Conservation (phyloP, 2,113 vertebrate genomes). For the Antennarius striatus region DNA sequence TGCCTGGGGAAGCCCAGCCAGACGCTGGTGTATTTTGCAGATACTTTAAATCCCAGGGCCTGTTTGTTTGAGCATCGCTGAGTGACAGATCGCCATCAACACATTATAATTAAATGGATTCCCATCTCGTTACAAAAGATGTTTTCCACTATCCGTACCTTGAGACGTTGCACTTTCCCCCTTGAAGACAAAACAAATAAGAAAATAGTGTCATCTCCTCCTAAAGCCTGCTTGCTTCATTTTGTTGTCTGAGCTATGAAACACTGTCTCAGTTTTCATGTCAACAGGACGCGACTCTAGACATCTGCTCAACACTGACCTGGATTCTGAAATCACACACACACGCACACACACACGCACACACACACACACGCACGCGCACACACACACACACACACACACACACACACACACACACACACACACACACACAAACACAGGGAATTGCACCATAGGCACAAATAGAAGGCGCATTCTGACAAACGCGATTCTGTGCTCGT, state of each 20-base stretch:
- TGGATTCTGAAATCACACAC: slow-evolving; percentile 49
- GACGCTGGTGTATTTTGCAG: slow-evolving; percentile 58
- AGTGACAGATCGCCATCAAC: slow-evolving; percentile 69
- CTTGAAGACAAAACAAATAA: slow-evolving; percentile 38
- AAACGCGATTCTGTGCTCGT: slow-evolving; percentile 48
- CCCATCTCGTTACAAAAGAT: slow-evolving; percentile 69
- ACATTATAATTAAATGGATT: slow-evolving; percentile 73
- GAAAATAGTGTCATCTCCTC: slow-evolving; percentile 56
- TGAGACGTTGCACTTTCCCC: slow-evolving; percentile 32
- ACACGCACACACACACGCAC: slow-evolving; percentile 26
- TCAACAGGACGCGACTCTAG: slow-evolving; percentile 61
- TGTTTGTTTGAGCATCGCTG: slow-evolving; percentile 68
- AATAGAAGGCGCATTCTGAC: slow-evolving; percentile 52
- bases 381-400: slow-evolving; percentile 26
- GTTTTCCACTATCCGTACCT: slow-evolving; percentile 55
- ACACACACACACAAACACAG: slow-evolving; percentile 25
- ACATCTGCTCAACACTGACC: slow-evolving; percentile 54
- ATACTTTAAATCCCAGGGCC: slow-evolving; percentile 63
- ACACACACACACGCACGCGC: neutral
- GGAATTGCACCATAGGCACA: slow-evolving; percentile 50
- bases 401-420: neutral
- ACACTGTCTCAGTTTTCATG: slow-evolving; percentile 63
- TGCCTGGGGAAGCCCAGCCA: slow-evolving; percentile 54
- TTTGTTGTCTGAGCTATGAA: slow-evolving; percentile 64
- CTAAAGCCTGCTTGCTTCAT: slow-evolving; percentile 71